Base-by-base conservation (phyloP, 2,888 invertebrate species). In the Lepetodrilus schrolli region DNA sequence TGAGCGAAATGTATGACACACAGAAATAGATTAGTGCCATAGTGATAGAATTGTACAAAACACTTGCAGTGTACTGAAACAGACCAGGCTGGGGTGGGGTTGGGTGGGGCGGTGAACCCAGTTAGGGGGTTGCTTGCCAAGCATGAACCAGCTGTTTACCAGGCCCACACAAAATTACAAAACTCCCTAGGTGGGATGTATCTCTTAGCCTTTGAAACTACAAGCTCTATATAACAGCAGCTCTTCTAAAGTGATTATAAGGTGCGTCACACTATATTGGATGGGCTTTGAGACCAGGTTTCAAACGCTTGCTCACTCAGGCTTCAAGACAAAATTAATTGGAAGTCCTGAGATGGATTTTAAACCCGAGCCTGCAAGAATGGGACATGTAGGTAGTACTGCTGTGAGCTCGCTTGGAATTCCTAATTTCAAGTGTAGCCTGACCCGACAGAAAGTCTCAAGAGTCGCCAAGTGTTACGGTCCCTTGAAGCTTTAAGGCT, bases 141-240 rank as follows among this genome's bases (percentile, higher is more conserved):
- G 26, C 58, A 58, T 58, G 58, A n/a, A 58, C 26, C 30, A 30
- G 26, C 21, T 58, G 58, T 58, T 58, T 58, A 58, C 58, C 17
- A 17, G 17, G 58, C 30, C 51, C 30, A 58, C 58, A 58, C 26
- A 58, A 58, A 58, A 13, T 58, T 30, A n/a, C n/a, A n/a, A n/a
- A n/a, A n/a, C n/a, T n/a, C n/a, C n/a, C n/a, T 26, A 58, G 58
- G 58, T 26, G n/a, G 58, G 7, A 26, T 34, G 26, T 34, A 30
- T 58, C 58, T 34, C 58, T 17, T 30, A 34, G 30, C 34, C 34
- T 58, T 58, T 26, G 34, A 58, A 58, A 58, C n/a, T 30, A 58
- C 58, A 13, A n/a, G 34, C 13, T 30, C 30, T 58, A 17, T 17
- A 43, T 13, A 43, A 43, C 2, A 34, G 30, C 17, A 30, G n/a